A percentile compares a stretch with the other conserved stretches of the same genome.
Evolutionary conservation across 2,113 vertebrate species (phyloP).

Genomic region (Marmota flaviventris): DNA sequence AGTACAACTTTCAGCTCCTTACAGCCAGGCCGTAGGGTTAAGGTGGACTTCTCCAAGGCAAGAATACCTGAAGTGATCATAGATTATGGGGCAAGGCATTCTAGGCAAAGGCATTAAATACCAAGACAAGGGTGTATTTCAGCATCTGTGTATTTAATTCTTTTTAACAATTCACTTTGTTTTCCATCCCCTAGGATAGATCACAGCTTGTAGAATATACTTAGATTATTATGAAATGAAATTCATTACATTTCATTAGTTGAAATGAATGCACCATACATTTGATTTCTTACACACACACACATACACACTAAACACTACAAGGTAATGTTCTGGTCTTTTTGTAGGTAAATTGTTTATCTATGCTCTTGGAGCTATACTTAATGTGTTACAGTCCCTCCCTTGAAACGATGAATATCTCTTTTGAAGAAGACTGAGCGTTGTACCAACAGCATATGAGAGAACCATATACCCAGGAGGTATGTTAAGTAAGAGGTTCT

Average conservation of each 20-base stretch:
- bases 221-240: neutral
- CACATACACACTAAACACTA: neutral
- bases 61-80: neutral
- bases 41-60: neutral
- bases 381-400: neutral
- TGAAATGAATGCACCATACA: neutral
- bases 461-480: neutral
- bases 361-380: conserved; percentile 13
- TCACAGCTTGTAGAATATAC: neutral
- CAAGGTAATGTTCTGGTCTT: neutral
- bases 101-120: neutral
- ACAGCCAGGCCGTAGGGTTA: neutral
- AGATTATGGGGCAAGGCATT: neutral
- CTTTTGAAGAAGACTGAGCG: neutral
- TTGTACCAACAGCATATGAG: neutral
- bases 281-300: neutral
- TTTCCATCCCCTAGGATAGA: neutral
- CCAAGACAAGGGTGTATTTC: neutral
- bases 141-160: neutral
- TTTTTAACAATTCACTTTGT: conserved; percentile 9
- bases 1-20: neutral
- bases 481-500: conserved; percentile 20
- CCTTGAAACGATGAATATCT: neutral
- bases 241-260: conserved; percentile 15
- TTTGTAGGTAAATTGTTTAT: neutral